Evolutionary conservation across 2,888 invertebrate species (phyloP), one percentile per base, ranked within the genome.

Genomic region (Alentia gelatinosa): DNA sequence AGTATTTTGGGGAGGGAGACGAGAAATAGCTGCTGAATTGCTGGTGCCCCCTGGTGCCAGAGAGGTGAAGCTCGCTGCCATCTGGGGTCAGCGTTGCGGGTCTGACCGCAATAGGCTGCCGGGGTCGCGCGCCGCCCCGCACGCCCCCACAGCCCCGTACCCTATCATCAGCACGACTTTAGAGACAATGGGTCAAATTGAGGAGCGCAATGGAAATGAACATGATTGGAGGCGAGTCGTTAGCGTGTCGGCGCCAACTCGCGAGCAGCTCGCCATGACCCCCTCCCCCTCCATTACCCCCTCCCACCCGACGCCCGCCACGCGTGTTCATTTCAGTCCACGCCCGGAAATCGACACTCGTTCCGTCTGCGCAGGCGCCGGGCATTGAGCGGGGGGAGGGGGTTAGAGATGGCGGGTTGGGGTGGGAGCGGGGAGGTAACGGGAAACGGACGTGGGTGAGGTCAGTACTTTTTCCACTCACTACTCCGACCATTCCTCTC

Each of bases 141-240:
- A n/a, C 79, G 39, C 33, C 12, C 39, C 35, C 12, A n/a, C 12
- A 9, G 74, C 9, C 15, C 47, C 30, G 4, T 47, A 86, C 42
- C 86, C 86, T 86, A 86, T 86, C 86, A 86, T 86, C 50, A 47
- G 50, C 47, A 26, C 30, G 26, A 50, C 42, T 86, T 42, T 42
- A 23, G 47, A 50, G 50, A 86, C 86, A 86, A 86, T 86, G 86
- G 50, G 47, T 33, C 30, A 42, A 86, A 47, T 86, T 47, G 50
- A 50, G 47, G 86, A 86, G 86, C 50, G 50, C 86, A 86, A 47
- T 86, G 86, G 86, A 86, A 86, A 86, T 86, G 86, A 86, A 86
- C 86, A 86, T 86, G 86, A 86, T 86, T 86, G 86, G 33, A 35
- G 86, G 12, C 86, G 47, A 47, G 79, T 79, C 79, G 79, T 79